A percentile compares a stretch with the other conserved stretches of the same genome.
Evolutionary conservation across 2,797 vertebrate genomes (phyloP).

Genomic region (Chelidonichthys spinosus): DNA sequence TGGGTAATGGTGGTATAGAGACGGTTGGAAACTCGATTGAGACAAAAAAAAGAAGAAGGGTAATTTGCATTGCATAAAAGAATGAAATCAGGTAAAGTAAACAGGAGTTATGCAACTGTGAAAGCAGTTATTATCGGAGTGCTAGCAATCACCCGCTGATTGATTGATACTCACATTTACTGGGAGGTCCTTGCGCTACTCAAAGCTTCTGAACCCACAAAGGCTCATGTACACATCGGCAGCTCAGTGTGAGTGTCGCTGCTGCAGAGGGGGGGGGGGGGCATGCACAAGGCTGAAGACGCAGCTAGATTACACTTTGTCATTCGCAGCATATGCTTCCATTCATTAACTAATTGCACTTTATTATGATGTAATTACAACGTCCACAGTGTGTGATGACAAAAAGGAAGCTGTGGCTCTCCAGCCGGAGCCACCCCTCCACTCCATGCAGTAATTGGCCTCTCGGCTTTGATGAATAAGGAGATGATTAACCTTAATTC

Average conservation of each 20-base stretch:
- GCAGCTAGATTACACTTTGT: slow-evolving; percentile 66
- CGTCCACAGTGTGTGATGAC: slow-evolving; percentile 76
- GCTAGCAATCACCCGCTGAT: background rate
- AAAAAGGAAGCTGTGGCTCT: slow-evolving; percentile 74
- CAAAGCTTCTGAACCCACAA: slow-evolving; percentile 4
- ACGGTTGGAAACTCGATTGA: too few relatives aligned
- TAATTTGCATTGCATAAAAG: too few relatives aligned
- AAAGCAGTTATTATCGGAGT: background rate
- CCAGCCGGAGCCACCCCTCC: slow-evolving; percentile 78
- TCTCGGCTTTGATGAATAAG: slow-evolving; percentile 91
- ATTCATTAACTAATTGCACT: slow-evolving; percentile 88
- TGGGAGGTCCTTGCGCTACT: background rate
- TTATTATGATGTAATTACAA: slow-evolving; percentile 89
- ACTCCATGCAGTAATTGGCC: slow-evolving; percentile 90
- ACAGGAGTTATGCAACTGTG: background rate
- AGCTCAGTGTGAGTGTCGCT: slow-evolving; percentile 22
- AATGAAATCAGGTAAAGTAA: background rate
- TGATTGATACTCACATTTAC: background rate
- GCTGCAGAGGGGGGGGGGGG: slow-evolving; percentile 32
- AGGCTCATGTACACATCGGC: slow-evolving; percentile 13
- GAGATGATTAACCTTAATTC: slow-evolving; percentile 96
- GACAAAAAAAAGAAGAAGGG: background rate
- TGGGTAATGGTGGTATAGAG: too few relatives aligned
- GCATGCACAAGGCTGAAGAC: slow-evolving; percentile 31
- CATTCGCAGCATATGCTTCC: slow-evolving; percentile 79